Evolutionary conservation across 64 coral and sea anemone genomes (phyloP), one percentile per base, ranked within the genome.

Genomic region (Astreopora myriophthalma): DNA sequence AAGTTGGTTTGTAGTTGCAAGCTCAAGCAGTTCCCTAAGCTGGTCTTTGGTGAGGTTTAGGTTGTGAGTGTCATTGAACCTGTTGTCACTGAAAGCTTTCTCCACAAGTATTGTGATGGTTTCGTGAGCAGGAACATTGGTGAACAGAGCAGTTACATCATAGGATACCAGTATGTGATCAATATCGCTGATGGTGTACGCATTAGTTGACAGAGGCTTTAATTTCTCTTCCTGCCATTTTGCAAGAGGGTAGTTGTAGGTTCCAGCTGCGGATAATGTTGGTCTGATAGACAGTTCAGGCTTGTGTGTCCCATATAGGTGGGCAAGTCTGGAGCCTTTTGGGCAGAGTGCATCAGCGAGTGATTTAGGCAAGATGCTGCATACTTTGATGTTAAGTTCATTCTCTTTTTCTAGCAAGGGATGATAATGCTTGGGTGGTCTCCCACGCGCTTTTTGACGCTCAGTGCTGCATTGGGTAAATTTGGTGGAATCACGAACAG

Each of bases 161-260:
- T 49, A 79, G n/a, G 75, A 79, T 28, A 75, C 72, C 24, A 78
- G 17, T 27, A 78, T 23, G 30, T 61, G 27, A 17, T 61, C 46
- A 51, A 82, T 63, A 82, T 61, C 49, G 17, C 22, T 36, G 30
- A 82, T 62, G 27, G 78, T 62, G 58, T 32, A 82, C 5, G 13
- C 32, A 58, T 29, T 79, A 39, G 30, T 55, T 30, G 40, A 49
- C 30, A 79, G 30, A 52, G 75, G 75, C 46, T 79, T 79, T 33
- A 79, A 79, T 39, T 85, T 85, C 22, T 85, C 52, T 27, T 85
- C 55, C 57, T 64, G 37, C 82, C 82, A 85, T 85, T 85, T 85
- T 17, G 82, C 82, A 14, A 85, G 30, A 39, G 61, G 42, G 26
- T 71, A 87, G 16, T 49, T 73, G 51, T 87, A 71, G 3, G 84